phyloP scores from a whole-genome alignment of 2,113 vertebrate genomes.

The Pseudonaja textilis region DNA sequence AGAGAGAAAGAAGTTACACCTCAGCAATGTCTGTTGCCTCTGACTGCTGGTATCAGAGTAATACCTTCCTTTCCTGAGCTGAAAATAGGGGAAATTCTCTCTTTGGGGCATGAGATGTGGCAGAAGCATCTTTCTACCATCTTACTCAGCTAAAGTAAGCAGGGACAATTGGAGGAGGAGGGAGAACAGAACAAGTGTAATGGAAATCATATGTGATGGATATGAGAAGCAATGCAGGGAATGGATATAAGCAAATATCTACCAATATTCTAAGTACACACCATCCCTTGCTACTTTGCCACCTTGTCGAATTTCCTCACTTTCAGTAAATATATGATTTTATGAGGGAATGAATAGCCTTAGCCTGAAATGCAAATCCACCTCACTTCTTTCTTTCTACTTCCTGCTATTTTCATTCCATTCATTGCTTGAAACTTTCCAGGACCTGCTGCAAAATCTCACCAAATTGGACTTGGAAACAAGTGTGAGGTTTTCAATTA shows the following conservation, averaged over 20 bases:
- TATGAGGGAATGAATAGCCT: neutral
- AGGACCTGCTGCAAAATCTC: neutral
- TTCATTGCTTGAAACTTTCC: neutral
- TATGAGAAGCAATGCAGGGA: neutral
- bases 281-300: neutral
- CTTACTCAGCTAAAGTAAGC: neutral
- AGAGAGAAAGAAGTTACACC: neutral
- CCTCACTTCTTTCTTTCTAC: neutral
- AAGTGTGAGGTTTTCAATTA: neutral
- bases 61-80: neutral
- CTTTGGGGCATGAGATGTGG: neutral
- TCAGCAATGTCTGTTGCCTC: neutral
- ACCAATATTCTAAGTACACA: neutral
- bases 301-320: neutral
- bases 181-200: neutral
- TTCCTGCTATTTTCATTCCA: neutral
- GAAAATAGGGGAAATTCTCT: neutral
- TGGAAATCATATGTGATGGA: neutral
- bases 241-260: constrained; percentile 10
- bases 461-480: neutral
- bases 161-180: neutral
- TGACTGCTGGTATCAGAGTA: neutral
- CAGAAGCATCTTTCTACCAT: neutral
- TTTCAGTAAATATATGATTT: neutral
- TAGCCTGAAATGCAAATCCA: neutral